Evolutionary conservation across 2,888 invertebrate genomes (phyloP).

Genomic region (Eupsilia transversa): DNA sequence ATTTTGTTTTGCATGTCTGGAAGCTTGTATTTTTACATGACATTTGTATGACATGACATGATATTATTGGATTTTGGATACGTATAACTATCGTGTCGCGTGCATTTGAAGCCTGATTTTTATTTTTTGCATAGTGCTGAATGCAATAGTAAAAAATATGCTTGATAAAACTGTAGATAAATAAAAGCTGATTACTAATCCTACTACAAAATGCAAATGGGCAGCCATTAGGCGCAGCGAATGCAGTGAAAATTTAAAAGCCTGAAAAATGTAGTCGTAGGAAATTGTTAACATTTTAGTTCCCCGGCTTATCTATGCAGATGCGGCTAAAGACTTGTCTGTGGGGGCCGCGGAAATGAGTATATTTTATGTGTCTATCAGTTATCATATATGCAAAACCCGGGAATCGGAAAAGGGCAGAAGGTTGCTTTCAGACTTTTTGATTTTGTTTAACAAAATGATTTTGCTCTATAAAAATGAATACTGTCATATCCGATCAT

Average conservation of each 20-base stretch:
- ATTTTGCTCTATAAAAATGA: background rate
- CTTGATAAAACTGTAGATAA: background rate
- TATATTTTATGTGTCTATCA: constrained; percentile 23
- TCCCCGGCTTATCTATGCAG: constrained; percentile 42
- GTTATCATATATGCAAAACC: constrained; percentile 15
- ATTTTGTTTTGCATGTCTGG: constrained; percentile 2
- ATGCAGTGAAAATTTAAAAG: constrained; percentile 36
- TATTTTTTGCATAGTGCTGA: background rate
- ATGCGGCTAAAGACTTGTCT: constrained; percentile 24
- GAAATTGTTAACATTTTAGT: constrained; percentile 44
- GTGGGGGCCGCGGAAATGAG: background rate
- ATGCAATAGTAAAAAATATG: background rate
- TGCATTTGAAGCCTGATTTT: background rate
- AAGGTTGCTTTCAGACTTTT: background rate
- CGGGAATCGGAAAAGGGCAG: background rate
- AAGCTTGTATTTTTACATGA: background rate
- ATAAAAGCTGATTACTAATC: constrained; percentile 1
- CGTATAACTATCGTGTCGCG: background rate
- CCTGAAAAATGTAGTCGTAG: constrained; percentile 10
- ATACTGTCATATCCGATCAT: background rate
- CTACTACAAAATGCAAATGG: constrained; percentile 33
- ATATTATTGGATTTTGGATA: background rate
- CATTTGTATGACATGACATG: background rate
- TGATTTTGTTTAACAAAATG: background rate
- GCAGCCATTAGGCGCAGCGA: constrained; percentile 18